Evolutionary conservation across 2,888 invertebrate genomes (phyloP).

Genomic region (Caenorhabditis panamensis): DNA sequence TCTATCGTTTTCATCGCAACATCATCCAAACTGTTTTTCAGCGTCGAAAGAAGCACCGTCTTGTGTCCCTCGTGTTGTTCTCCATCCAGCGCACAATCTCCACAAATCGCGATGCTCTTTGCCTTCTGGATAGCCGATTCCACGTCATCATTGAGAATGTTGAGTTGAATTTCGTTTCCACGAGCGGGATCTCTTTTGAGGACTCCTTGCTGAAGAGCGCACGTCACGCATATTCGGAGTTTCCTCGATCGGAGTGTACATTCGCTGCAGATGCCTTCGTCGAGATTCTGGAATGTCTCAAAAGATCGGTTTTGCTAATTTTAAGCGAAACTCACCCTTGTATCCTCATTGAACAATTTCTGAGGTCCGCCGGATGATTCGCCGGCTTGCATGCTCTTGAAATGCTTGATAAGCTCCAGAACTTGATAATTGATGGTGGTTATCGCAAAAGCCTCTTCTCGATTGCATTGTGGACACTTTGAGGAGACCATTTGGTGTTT

Average conservation of each 20-base stretch:
- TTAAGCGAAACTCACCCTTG: neutral
- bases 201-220: constrained; percentile 8
- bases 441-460: constrained; percentile 59
- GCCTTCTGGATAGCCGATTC: constrained; percentile 25
- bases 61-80: constrained; percentile 40
- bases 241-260: constrained; percentile 32
- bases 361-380: neutral
- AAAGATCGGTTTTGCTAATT: neutral
- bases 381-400: constrained; percentile 34
- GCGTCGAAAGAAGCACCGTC: constrained; percentile 26
- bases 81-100: constrained; percentile 55
- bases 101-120: constrained; percentile 46
- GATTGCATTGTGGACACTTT: constrained; percentile 59
- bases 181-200: constrained; percentile 1
- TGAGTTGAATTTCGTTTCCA: constrained; percentile 14
- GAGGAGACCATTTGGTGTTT: constrained; percentile 54
- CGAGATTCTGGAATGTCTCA: constrained; percentile 22
- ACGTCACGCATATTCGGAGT: constrained; percentile 39
- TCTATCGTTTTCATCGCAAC: neutral
- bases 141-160: neutral
- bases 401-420: constrained; percentile 49
- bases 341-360: neutral
- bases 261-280: constrained; percentile 39
- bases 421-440: constrained; percentile 60
- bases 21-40: constrained; percentile 32